These are phyloP conservation scores for Ptycholaimellus sp. DNA, from an alignment of 2,888 invertebrate genomes.

Conservation along the genomic window DNA sequence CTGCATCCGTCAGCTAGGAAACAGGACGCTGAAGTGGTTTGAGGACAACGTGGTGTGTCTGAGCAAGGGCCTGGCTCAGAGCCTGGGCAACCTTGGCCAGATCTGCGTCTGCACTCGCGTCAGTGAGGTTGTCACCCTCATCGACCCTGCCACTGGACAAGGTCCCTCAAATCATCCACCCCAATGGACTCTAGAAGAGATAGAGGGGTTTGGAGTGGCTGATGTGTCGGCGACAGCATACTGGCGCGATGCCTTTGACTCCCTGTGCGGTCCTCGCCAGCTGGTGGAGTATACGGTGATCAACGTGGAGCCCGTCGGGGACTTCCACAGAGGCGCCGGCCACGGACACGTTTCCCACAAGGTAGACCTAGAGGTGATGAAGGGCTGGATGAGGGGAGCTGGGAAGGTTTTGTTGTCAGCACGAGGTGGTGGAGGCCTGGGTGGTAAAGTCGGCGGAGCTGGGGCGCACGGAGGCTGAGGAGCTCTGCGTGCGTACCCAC, in stretches of 20 bases:
- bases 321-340: constrained; percentile 39
- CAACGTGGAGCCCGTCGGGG: constrained; percentile 58
- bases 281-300: constrained; percentile 73
- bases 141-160: constrained; percentile 46
- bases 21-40: constrained; percentile 13
- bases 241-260: constrained; percentile 62
- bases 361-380: constrained; percentile 25
- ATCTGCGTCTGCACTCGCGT: constrained; percentile 67
- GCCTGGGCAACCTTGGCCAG: constrained; percentile 60
- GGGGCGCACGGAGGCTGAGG: background rate
- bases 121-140: constrained; percentile 64
- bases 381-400: background rate
- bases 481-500: constrained; percentile 64
- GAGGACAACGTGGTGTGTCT: constrained; percentile 50
- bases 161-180: too few relatives aligned
- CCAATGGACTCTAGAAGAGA: too few relatives aligned
- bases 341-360: constrained; percentile 62
- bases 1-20: constrained; percentile 9
- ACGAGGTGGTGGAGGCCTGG: constrained; percentile 75
- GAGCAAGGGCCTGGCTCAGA: constrained; percentile 56
- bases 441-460: constrained; percentile 47
- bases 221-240: constrained; percentile 36
- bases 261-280: constrained; percentile 69
- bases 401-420: constrained; percentile 30
- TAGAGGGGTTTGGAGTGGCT: constrained; percentile 7